Conservation (phyloP, 2,797 vertebrate genomes). For the Acanthis flammea region DNA sequence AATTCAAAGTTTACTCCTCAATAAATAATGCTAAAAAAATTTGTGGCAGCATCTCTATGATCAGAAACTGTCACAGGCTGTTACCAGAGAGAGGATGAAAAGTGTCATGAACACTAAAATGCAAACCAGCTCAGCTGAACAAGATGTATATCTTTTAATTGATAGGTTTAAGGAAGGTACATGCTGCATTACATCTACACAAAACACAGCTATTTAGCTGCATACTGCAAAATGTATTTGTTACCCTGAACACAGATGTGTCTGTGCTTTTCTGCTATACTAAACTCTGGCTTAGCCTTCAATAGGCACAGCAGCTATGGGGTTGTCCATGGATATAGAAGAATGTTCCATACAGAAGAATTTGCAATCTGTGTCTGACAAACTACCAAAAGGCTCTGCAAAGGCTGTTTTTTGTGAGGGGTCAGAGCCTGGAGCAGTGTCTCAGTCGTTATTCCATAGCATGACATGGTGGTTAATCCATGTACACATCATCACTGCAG, state of each 20-base stretch:
- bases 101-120: neutral
- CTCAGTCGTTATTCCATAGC: neutral
- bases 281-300: neutral
- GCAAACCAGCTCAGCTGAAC: neutral
- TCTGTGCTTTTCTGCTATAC: neutral
- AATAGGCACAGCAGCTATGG: neutral
- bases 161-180: neutral
- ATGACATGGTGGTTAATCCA: neutral
- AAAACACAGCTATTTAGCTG: neutral
- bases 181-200: neutral
- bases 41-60: neutral
- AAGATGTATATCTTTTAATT: neutral
- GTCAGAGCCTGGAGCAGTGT: neutral
- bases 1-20: neutral
- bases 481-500: rapidly evolving
- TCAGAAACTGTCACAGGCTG: neutral
- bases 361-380: neutral
- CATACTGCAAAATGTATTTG: neutral
- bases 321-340: neutral
- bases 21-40: neutral
- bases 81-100: neutral
- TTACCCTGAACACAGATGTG: neutral
- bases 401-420: neutral
- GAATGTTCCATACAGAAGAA: neutral
- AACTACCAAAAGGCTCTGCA: neutral